A percentile compares a stretch with the other conserved stretches of the same genome.
These are phyloP conservation scores for Heteropelma amictum DNA, from an alignment of 2,888 invertebrate genomes.

Conservation along the genomic window DNA sequence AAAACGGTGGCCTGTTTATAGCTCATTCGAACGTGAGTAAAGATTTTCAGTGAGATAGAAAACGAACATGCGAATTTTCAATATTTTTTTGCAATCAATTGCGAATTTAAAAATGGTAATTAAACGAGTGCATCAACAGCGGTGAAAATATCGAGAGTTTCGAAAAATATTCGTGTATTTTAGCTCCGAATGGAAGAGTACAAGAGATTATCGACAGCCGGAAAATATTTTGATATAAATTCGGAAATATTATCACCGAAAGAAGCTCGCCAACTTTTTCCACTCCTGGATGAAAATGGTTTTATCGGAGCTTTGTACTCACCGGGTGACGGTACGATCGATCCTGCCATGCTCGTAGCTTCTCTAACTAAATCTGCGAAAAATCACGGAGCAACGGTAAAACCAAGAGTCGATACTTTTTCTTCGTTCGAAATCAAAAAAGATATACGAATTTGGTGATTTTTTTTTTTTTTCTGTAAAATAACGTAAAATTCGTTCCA, in stretches of 20 bases:
- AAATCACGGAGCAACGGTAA: conserved; percentile 85
- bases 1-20: conserved; percentile 94
- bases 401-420: conserved; percentile 36
- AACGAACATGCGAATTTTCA: background rate
- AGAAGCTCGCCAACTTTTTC: conserved; percentile 88
- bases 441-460: background rate
- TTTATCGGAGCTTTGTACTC: conserved; percentile 89
- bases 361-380: conserved; percentile 87
- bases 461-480: background rate
- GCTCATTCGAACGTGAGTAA: conserved; percentile 83
- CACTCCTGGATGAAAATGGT: conserved; percentile 86
- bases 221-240: conserved; percentile 88
- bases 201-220: conserved; percentile 87
- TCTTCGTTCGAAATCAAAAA: background rate
- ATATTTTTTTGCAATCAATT: too few relatives aligned
- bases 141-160: background rate
- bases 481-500: too few relatives aligned
- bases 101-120: too few relatives aligned
- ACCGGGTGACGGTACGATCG: conserved; percentile 90
- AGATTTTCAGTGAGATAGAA: background rate
- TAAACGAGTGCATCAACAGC: too few relatives aligned
- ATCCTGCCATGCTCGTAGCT: conserved; percentile 89
- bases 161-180: conserved; percentile 11
- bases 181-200: conserved; percentile 91
- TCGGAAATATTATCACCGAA: conserved; percentile 85